A percentile compares a stretch with the other conserved stretches of the same genome.
phyloP scores from a whole-genome alignment of 2,888 invertebrate species.

The Timema cristinae region DNA sequence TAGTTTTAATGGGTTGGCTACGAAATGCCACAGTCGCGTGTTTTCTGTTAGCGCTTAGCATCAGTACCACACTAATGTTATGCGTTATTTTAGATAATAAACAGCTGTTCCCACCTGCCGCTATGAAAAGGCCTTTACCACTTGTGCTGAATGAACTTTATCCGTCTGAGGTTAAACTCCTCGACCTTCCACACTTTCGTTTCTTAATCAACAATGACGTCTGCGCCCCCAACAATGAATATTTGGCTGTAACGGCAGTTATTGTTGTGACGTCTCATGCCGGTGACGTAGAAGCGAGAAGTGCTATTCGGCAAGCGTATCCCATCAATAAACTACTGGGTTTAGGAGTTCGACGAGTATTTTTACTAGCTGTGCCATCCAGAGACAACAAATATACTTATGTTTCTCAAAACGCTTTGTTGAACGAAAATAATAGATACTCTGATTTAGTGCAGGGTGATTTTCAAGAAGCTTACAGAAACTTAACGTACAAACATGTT shows the following conservation, averaged over 20 bases:
- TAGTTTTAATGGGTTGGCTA: background rate
- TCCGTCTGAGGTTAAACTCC: conserved; percentile 21
- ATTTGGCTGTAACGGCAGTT: background rate
- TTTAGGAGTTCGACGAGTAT: conserved; percentile 60
- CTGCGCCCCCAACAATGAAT: conserved; percentile 27
- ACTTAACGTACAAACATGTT: conserved; percentile 76
- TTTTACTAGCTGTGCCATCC: conserved; percentile 60
- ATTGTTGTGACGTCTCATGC: conserved; percentile 72
- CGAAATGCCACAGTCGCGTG: background rate
- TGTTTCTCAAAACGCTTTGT: conserved; percentile 54
- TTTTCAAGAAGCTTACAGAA: conserved; percentile 71
- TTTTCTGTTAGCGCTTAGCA: conserved; percentile 5
- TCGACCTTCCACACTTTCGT: conserved; percentile 33
- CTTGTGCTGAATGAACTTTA: background rate
- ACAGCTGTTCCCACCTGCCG: conserved; percentile 4
- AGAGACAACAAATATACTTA: conserved; percentile 43
- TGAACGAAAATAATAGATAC: conserved; percentile 52
- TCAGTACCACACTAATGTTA: conserved; percentile 7
- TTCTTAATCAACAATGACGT: conserved; percentile 37
- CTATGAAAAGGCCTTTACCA: conserved; percentile 14
- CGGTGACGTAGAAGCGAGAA: conserved; percentile 64
- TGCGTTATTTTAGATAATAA: conserved; percentile 12
- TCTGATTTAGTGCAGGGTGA: conserved; percentile 62
- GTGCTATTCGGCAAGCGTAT: conserved; percentile 66
- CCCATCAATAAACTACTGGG: conserved; percentile 52